These are phyloP conservation scores for Drosophila funebris DNA, from an alignment of 1,140 invertebrate species.

Conservation along the genomic window DNA sequence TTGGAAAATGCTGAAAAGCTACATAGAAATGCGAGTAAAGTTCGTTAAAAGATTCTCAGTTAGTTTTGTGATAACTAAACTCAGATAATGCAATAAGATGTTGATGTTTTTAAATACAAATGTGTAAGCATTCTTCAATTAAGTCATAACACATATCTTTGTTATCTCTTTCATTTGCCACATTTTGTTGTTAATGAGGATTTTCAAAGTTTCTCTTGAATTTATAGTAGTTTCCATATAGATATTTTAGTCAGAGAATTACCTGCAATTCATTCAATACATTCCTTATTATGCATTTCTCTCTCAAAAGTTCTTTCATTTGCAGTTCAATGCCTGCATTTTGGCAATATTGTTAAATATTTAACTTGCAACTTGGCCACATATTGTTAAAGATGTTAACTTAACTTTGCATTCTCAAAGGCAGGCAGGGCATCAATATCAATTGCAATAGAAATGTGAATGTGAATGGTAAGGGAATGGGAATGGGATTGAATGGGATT, in stretches of 20 bases:
- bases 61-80: background rate
- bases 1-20: constrained; percentile 14
- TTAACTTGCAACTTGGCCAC: background rate
- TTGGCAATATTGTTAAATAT: constrained; percentile 21
- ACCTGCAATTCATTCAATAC: too few relatives aligned
- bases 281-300: background rate
- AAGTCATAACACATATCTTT: too few relatives aligned
- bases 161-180: too few relatives aligned
- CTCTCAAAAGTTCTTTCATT: background rate
- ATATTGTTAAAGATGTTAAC: constrained; percentile 4
- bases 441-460: constrained; percentile 1
- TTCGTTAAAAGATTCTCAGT: background rate
- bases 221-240: too few relatives aligned
- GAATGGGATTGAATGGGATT: background rate
- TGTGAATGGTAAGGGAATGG: background rate
- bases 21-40: background rate
- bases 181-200: too few relatives aligned
- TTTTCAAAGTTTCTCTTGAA: too few relatives aligned
- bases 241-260: too few relatives aligned
- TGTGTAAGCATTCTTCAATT: too few relatives aligned
- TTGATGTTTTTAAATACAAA: too few relatives aligned
- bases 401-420: background rate
- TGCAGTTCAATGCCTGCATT: background rate
- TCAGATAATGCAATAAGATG: background rate
- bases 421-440: background rate